Percentiles rank a stretch among this genome's conserved stretches.
These are phyloP conservation scores for Pipistrellus kuhlii DNA, from an alignment of 2,797 vertebrate species.

Conservation along the genomic window DNA sequence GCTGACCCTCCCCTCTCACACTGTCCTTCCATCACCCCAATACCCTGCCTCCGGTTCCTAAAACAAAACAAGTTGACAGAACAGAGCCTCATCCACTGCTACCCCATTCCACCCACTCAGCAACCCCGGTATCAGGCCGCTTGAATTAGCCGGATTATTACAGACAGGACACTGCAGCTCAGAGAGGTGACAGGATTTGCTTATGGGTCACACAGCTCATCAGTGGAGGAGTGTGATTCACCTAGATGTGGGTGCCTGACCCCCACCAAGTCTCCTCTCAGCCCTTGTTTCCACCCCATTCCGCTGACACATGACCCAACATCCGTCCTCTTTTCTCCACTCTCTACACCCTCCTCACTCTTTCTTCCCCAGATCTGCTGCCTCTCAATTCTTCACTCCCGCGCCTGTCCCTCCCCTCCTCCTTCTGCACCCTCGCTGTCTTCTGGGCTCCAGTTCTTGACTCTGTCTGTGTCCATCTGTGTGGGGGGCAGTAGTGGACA, in stretches of 20 bases:
- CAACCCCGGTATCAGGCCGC: background rate
- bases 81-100: background rate
- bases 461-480: background rate
- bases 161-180: background rate
- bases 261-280: background rate
- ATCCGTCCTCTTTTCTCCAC: background rate
- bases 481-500: background rate
- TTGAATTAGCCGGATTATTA: background rate
- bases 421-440: background rate
- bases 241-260: background rate
- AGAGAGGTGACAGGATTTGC: background rate
- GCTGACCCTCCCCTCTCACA: background rate
- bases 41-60: background rate
- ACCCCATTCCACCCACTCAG: background rate
- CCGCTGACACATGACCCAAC: background rate
- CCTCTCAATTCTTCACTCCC: background rate
- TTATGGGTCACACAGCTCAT: background rate
- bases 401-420: background rate
- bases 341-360: background rate
- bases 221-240: background rate
- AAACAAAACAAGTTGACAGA: conserved; percentile 33
- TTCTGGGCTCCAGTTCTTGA: background rate
- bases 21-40: background rate
- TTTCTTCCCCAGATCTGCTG: background rate
- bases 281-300: background rate